Percentiles rank a stretch among this genome's conserved stretches.
Evolutionary conservation across 2,113 vertebrate genomes (phyloP).

Genomic region (Aspiorhynchus laticeps): DNA sequence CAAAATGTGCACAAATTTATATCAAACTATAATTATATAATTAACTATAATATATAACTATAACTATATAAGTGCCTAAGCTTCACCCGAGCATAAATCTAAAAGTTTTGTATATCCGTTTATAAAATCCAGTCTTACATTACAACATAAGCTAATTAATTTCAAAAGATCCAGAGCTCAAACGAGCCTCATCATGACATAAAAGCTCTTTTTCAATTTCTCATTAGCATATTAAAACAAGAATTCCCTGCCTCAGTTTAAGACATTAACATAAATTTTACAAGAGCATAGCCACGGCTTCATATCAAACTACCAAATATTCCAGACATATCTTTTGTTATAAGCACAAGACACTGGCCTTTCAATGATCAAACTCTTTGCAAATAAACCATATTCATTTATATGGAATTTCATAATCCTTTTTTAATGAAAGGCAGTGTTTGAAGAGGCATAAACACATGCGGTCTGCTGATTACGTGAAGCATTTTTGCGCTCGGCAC

Average conservation of each 20-base stretch:
- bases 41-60: too few relatives aligned
- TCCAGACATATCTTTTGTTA: neutral
- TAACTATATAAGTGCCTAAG: too few relatives aligned
- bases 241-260: neutral
- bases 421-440: slow-evolving; percentile 25
- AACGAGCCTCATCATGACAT: neutral
- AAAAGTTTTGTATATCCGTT: neutral
- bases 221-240: slow-evolving; percentile 20
- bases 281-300: neutral
- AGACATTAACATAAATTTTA: slow-evolving; percentile 2
- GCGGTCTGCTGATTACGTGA: slow-evolving; percentile 7
- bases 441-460: slow-evolving; percentile 6
- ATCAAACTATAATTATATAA: too few relatives aligned
- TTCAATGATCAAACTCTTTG: slow-evolving; percentile 38
- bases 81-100: too few relatives aligned
- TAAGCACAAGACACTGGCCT: slow-evolving; percentile 20
- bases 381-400: slow-evolving; percentile 48
- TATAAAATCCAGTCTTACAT: neutral
- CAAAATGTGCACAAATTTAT: too few relatives aligned
- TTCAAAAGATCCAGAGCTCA: neutral
- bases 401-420: slow-evolving; percentile 39
- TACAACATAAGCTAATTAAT: neutral
- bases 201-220: neutral
- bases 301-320: neutral
- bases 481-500: slow-evolving; percentile 9